Evolutionary conservation across 2,113 vertebrate species (phyloP).

Genomic region (Stigmatopora argus): DNA sequence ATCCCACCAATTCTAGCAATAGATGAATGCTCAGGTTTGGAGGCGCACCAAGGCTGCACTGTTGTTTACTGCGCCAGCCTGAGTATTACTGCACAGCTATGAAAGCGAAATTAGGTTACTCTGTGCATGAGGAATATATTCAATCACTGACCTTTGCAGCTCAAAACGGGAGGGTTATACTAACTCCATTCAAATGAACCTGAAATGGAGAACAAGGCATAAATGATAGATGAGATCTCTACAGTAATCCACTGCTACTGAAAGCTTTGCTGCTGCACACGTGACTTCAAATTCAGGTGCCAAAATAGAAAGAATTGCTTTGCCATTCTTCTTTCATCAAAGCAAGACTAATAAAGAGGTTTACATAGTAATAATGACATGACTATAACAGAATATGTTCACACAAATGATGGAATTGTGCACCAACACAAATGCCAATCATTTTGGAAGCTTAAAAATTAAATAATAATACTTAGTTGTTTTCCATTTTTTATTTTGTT

Average conservation of each 20-base stretch:
- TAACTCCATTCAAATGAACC: constrained; percentile 62
- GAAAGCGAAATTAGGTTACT: constrained; percentile 50
- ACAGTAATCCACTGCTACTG: constrained; percentile 42
- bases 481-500: neutral
- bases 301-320: constrained; percentile 10
- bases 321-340: neutral
- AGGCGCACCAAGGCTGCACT: constrained; percentile 28
- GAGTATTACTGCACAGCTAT: constrained; percentile 30
- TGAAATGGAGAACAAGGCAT: constrained; percentile 61
- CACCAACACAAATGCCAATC: neutral
- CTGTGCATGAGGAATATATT: constrained; percentile 56
- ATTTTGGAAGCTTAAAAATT: neutral
- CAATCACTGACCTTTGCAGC: constrained; percentile 66
- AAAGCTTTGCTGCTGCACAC: constrained; percentile 19
- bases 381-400: neutral
- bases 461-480: neutral
- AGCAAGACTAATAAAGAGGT: constrained; percentile 6
- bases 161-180: constrained; percentile 26
- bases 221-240: constrained; percentile 63
- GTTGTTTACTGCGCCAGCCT: constrained; percentile 37
- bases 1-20: constrained; percentile 46
- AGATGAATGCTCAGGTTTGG: constrained; percentile 51
- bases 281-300: constrained; percentile 25
- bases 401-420: neutral
- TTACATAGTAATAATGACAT: neutral